Evolutionary conservation across 1,140 invertebrate genomes (phyloP).

Genomic region (Hylaeus volcanicus): DNA sequence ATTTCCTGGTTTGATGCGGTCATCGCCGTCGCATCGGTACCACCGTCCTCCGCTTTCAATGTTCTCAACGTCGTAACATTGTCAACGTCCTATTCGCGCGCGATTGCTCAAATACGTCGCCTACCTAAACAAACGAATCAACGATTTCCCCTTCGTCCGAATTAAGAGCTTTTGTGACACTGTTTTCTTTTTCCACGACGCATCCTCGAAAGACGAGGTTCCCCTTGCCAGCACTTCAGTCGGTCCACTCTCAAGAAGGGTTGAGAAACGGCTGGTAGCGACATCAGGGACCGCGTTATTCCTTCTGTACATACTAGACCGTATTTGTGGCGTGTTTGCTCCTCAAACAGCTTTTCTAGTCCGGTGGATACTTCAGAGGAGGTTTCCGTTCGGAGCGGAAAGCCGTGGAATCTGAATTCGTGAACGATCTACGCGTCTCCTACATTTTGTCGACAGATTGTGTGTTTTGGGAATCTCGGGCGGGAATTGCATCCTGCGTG

Average conservation of each 20-base stretch:
- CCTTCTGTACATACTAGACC: slow-evolving; percentile 47
- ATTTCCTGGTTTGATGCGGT: background rate
- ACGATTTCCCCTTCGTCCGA: background rate
- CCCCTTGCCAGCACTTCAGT: slow-evolving; percentile 51
- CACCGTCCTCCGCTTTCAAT: background rate
- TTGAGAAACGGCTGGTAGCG: slow-evolving; percentile 23
- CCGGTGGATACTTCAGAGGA: slow-evolving; percentile 44
- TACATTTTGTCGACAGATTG: background rate
- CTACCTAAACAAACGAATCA: background rate
- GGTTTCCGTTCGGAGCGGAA: too few relatives aligned
- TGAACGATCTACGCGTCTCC: background rate
- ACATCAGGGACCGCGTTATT: slow-evolving; percentile 41
- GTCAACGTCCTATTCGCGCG: background rate
- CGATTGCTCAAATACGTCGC: background rate
- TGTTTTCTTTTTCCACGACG: slow-evolving; percentile 25
- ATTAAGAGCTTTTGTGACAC: slow-evolving; percentile 10
- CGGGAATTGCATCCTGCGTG: background rate
- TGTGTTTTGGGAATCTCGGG: slow-evolving; percentile 3
- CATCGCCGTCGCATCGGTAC: background rate
- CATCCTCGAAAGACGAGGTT: background rate
- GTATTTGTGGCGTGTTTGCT: slow-evolving; percentile 63
- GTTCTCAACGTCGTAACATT: background rate
- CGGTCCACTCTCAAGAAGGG: slow-evolving; percentile 31
- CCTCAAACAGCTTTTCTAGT: slow-evolving; percentile 60
- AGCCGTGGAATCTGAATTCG: too few relatives aligned